phyloP scores from a whole-genome alignment of 2,797 vertebrate genomes.

The Botia almorhae region DNA sequence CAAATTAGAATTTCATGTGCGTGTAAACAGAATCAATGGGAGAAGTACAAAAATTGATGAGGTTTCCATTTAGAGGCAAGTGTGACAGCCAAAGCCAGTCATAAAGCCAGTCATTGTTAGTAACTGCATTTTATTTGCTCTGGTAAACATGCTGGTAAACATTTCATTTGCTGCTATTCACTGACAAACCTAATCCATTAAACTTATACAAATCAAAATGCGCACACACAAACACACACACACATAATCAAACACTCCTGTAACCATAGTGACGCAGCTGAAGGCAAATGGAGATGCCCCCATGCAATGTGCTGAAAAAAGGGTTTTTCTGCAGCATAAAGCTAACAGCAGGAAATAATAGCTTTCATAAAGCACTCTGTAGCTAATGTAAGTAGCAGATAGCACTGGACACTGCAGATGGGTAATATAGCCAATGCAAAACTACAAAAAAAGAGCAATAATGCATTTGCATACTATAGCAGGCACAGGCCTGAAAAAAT shows the following conservation, averaged over 20 bases:
- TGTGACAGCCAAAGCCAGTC: not conserved
- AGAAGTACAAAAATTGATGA: not conserved
- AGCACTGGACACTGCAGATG: slow-evolving; percentile 16
- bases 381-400: slow-evolving; percentile 42
- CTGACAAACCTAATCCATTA: slow-evolving; percentile 15
- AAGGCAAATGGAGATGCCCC: slow-evolving; percentile 58
- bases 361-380: slow-evolving; percentile 49
- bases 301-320: slow-evolving; percentile 62
- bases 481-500: not conserved
- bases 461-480: slow-evolving; percentile 24
- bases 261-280: slow-evolving; percentile 63
- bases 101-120: slow-evolving; percentile 1
- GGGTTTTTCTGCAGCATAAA: slow-evolving; percentile 44
- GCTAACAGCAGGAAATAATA: slow-evolving; percentile 43
- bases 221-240: slow-evolving; percentile 3
- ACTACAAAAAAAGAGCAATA: slow-evolving; percentile 18
- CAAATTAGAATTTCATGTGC: not conserved
- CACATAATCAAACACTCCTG: slow-evolving; percentile 35
- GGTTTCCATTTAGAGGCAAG: not conserved
- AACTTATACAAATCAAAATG: slow-evolving; percentile 4
- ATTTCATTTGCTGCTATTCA: slow-evolving; percentile 15
- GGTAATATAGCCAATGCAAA: slow-evolving; percentile 22
- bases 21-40: not conserved
- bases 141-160: not conserved
- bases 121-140: not conserved